A percentile compares a stretch with the other conserved stretches of the same genome.
Conservation (phyloP, 2,113 vertebrate species). For the Triplophysa tibetana region DNA sequence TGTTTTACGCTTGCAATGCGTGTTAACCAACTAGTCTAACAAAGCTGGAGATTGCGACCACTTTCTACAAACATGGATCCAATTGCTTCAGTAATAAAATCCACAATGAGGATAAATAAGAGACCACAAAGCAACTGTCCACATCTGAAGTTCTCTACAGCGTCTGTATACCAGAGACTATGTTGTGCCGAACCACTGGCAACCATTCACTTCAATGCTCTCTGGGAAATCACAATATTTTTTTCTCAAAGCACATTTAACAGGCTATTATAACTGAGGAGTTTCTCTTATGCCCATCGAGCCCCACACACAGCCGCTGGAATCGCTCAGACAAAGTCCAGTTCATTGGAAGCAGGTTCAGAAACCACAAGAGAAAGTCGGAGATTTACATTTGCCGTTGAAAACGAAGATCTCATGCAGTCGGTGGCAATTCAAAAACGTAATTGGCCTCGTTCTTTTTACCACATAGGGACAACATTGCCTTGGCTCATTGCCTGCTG, state of each 20-base stretch:
- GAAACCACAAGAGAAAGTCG: constrained; percentile 18
- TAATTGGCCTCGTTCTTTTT: constrained; percentile 9
- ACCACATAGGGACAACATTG: constrained; percentile 17
- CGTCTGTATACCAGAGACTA: constrained; percentile 24
- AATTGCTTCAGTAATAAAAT: constrained; percentile 63
- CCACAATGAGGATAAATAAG: constrained; percentile 60
- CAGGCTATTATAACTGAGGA: neutral
- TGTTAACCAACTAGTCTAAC: constrained; percentile 23
- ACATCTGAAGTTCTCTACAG: constrained; percentile 30
- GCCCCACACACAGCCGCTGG: constrained; percentile 20
- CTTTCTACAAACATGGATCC: constrained; percentile 63
- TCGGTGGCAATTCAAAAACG: neutral
- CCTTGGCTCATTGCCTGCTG: constrained; percentile 22
- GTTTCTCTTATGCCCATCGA: constrained; percentile 14
- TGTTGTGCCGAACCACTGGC: constrained; percentile 47
- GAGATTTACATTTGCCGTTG: constrained; percentile 5
- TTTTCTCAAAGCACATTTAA: neutral
- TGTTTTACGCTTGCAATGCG: constrained; percentile 20
- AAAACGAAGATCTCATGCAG: neutral
- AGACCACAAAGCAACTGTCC: constrained; percentile 32
- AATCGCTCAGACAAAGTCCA: constrained; percentile 19
- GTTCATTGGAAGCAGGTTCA: constrained; percentile 46
- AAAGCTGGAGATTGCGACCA: constrained; percentile 54
- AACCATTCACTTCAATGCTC: constrained; percentile 1
- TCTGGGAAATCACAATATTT: neutral